Evolutionary conservation across 1,140 invertebrate genomes (phyloP).

Genomic region (Pseudomyrmex flavicornis): DNA sequence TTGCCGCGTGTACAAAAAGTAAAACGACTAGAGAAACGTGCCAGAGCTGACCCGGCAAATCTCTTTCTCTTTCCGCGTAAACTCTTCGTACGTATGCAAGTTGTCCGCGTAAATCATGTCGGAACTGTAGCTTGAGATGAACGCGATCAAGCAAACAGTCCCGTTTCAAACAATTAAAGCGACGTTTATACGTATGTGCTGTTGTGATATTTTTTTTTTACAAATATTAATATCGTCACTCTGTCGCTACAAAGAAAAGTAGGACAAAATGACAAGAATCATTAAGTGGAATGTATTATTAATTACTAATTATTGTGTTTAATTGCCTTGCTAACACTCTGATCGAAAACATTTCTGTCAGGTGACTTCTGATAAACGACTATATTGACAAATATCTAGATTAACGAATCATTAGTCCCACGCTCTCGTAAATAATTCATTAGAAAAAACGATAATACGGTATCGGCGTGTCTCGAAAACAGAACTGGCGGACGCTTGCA

Average conservation of each 20-base stretch:
- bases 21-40: slow-evolving; percentile 48
- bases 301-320: no score
- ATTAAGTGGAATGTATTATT: no score
- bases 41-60: slow-evolving; percentile 46
- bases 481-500: neutral
- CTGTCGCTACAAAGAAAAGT: no score
- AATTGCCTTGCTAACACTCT: no score
- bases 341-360: neutral
- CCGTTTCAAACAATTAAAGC: slow-evolving; percentile 6
- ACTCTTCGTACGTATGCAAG: neutral
- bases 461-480: no score
- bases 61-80: slow-evolving; percentile 28
- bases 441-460: neutral
- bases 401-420: slow-evolving; percentile 3
- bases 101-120: slow-evolving; percentile 13
- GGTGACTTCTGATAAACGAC: neutral
- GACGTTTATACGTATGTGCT: no score
- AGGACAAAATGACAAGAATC: no score
- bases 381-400: neutral
- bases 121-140: neutral
- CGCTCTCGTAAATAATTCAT: neutral
- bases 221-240: no score
- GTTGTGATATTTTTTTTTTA: no score
- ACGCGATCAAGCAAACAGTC: neutral
- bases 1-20: slow-evolving; percentile 28